A percentile compares a stretch with the other conserved stretches of the same genome.
phyloP scores from a whole-genome alignment of 2,888 invertebrate species.

The Tiliacea aurago region DNA sequence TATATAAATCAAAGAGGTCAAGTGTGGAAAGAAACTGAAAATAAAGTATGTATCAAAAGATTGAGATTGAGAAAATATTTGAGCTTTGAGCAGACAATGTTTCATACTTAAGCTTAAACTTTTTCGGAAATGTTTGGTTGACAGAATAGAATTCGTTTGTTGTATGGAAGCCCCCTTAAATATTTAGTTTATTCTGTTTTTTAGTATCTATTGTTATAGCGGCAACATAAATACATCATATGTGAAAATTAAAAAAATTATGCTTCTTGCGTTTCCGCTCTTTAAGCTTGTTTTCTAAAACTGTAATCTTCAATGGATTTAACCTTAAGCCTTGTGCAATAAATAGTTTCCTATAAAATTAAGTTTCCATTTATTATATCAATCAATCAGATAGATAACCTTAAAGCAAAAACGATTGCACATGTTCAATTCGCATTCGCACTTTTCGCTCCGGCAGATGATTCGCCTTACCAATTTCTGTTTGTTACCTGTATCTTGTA shows the following conservation, averaged over 20 bases:
- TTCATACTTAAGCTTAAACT: background rate
- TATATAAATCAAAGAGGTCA: background rate
- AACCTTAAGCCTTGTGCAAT: too few relatives aligned
- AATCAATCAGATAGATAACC: background rate
- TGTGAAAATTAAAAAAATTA: too few relatives aligned
- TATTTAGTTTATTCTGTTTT: too few relatives aligned
- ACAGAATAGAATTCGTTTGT: background rate
- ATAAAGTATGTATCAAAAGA: too few relatives aligned
- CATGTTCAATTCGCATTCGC: constrained; percentile 67
- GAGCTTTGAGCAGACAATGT: background rate
- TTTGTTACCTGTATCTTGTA: constrained; percentile 81
- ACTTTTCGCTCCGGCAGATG: constrained; percentile 71
- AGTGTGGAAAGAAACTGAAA: background rate
- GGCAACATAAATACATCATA: too few relatives aligned
- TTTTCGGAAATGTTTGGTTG: background rate
- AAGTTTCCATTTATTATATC: background rate
- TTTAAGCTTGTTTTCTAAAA: background rate
- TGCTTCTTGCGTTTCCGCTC: background rate
- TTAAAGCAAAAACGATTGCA: constrained; percentile 25
- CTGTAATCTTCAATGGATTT: too few relatives aligned
- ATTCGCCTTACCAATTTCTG: constrained; percentile 66
- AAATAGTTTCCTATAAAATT: background rate
- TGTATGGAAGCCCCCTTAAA: too few relatives aligned
- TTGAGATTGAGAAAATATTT: background rate
- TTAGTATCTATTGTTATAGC: too few relatives aligned